Evolutionary conservation across 37 sponge, comb jelly and placozoan species (phyloP).

Genomic region (Amphimedon queenslandica): DNA sequence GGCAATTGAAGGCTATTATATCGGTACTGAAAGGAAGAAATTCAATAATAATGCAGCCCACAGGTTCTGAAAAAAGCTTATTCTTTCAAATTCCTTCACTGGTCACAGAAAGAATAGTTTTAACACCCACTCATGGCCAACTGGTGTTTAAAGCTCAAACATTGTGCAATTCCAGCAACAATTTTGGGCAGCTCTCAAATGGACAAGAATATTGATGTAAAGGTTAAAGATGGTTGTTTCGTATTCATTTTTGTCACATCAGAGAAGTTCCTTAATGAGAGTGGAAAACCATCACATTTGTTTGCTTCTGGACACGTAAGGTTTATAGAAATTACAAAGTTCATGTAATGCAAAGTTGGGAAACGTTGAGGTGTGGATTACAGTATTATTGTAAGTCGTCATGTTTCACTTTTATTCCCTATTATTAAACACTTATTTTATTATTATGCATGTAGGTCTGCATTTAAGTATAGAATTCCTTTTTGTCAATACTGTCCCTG

Average conservation of each 20-base stretch:
- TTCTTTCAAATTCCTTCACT: too few species aligned
- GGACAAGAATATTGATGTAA: too few species aligned
- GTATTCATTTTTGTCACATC: not conserved
- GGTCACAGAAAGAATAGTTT: not conserved
- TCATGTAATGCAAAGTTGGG: conserved; percentile 27
- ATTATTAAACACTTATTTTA: too few species aligned
- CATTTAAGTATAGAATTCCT: too few species aligned
- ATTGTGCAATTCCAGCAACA: not conserved
- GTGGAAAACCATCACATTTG: not conserved
- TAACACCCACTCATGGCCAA: not conserved
- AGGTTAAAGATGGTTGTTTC: not conserved
- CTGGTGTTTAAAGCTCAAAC: not conserved
- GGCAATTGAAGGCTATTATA: too few species aligned
- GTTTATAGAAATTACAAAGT: conserved; percentile 45
- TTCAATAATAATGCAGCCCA: not conserved
- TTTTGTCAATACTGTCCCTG: not conserved
- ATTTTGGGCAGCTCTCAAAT: too few species aligned
- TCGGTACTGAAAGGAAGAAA: not conserved
- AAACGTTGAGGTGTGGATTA: conserved; percentile 27
- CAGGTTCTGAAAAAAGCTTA: too few species aligned
- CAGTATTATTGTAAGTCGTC: too few species aligned
- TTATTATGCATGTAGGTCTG: too few species aligned
- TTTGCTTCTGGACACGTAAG: not conserved
- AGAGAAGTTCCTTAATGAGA: not conserved
- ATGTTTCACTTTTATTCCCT: too few species aligned